Conservation (phyloP, 2,888 invertebrate species). For the Bimastos eiseni region DNA sequence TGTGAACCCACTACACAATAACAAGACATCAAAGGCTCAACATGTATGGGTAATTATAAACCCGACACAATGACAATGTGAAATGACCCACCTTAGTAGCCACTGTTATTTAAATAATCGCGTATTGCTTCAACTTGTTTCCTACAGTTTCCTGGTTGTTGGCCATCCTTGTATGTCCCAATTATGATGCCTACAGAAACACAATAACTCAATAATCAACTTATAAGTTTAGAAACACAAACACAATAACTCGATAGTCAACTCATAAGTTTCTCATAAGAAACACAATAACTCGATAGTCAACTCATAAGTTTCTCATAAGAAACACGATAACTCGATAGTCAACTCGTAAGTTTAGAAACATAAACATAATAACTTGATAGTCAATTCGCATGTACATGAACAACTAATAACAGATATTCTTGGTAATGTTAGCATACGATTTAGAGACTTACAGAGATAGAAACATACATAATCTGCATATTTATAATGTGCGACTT, state of each 20-base stretch:
- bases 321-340: background rate
- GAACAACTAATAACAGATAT: no score
- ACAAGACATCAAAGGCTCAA: background rate
- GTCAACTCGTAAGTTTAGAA: no score
- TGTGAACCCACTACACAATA: background rate
- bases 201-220: background rate
- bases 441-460: no score
- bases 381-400: background rate
- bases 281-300: background rate
- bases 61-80: background rate
- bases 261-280: no score
- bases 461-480: no score
- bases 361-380: background rate
- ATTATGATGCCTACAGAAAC: conserved; percentile 32
- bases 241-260: no score
- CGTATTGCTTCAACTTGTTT: conserved; percentile 33
- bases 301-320: no score
- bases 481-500: no score
- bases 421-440: no score
- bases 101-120: conserved; percentile 31
- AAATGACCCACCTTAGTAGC: conserved; percentile 14
- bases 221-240: background rate
- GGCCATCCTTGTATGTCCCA: conserved; percentile 34
- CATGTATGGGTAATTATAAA: background rate
- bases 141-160: conserved; percentile 34